phyloP scores from a whole-genome alignment of 2,888 invertebrate genomes.

The Tubiluchus corallicola region DNA sequence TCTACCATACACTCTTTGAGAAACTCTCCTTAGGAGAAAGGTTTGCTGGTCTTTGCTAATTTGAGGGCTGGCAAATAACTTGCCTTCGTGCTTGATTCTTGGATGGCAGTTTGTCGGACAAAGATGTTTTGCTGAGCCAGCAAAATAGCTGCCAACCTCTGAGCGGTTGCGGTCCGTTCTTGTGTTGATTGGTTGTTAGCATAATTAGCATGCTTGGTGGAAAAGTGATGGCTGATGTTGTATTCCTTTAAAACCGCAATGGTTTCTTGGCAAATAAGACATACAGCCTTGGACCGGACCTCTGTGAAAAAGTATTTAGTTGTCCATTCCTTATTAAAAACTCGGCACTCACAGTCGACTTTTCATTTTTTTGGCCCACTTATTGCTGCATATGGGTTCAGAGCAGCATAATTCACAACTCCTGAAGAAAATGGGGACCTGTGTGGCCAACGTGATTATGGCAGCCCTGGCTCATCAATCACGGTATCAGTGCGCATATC shows the following conservation, averaged over 20 bases:
- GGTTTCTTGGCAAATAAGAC: conserved; percentile 12
- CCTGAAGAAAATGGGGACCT: no score
- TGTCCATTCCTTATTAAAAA: conserved; percentile 10
- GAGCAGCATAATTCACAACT: no score
- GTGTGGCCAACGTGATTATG: no score
- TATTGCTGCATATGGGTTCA: no score
- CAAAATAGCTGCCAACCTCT: conserved; percentile 1
- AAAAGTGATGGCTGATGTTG: conserved; percentile 9
- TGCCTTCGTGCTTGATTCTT: not conserved
- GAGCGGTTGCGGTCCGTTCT: not conserved
- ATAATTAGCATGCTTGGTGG: no score
- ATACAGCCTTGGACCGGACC: conserved; percentile 10
- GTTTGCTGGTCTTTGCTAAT: conserved; percentile 1
- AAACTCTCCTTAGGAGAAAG: not conserved
- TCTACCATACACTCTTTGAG: not conserved
- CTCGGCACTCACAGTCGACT: conserved; percentile 6
- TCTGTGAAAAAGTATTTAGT: conserved; percentile 11
- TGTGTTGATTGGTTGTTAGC: conserved; percentile 1
- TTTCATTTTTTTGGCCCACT: not conserved
- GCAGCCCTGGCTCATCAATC: no score
- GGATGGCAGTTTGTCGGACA: not conserved
- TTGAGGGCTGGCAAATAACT: not conserved
- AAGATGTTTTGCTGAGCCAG: not conserved
- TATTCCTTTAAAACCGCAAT: conserved; percentile 11
- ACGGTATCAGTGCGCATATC: no score